A percentile compares a stretch with the other conserved stretches of the same genome.
Conservation (phyloP, 2,888 invertebrate genomes). For the Drosophila merina region DNA sequence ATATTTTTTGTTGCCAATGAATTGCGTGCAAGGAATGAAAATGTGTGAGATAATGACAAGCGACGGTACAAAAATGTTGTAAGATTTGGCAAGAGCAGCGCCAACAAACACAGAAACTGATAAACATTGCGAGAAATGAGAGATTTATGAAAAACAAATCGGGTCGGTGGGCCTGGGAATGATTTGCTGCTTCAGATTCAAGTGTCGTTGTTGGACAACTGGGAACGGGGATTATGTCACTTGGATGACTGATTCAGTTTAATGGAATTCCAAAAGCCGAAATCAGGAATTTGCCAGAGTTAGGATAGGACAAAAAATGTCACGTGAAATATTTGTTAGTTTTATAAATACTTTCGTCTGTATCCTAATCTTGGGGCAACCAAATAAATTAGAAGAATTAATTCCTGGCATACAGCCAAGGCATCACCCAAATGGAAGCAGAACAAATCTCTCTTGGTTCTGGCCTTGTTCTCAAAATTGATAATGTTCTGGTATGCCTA, state of each 20-base stretch:
- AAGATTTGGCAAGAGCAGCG: conserved; percentile 50
- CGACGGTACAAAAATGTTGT: conserved; percentile 45
- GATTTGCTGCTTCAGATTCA: neutral
- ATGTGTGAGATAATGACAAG: conserved; percentile 57
- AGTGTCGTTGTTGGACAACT: too few species aligned
- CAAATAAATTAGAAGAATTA: conserved; percentile 20
- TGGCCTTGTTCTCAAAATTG: conserved; percentile 43
- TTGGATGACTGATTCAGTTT: neutral
- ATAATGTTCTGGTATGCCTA: conserved; percentile 26
- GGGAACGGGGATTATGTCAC: conserved; percentile 26
- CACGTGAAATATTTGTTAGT: neutral
- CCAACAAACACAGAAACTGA: conserved; percentile 25
- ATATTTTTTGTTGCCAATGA: conserved; percentile 21
- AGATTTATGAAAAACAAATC: conserved; percentile 43
- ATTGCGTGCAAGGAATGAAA: conserved; percentile 59
- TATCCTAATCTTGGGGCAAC: conserved; percentile 1
- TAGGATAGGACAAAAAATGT: too few species aligned
- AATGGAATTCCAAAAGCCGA: conserved; percentile 3
- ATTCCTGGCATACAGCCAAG: conserved; percentile 32
- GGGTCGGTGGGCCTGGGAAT: conserved; percentile 17
- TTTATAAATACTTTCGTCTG: neutral
- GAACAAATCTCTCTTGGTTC: conserved; percentile 20
- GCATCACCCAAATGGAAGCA: neutral
- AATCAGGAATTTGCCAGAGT: neutral
- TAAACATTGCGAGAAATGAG: conserved; percentile 31